Base-by-base conservation (phyloP, 2,888 invertebrate genomes). In the Synergus itoensis region DNA sequence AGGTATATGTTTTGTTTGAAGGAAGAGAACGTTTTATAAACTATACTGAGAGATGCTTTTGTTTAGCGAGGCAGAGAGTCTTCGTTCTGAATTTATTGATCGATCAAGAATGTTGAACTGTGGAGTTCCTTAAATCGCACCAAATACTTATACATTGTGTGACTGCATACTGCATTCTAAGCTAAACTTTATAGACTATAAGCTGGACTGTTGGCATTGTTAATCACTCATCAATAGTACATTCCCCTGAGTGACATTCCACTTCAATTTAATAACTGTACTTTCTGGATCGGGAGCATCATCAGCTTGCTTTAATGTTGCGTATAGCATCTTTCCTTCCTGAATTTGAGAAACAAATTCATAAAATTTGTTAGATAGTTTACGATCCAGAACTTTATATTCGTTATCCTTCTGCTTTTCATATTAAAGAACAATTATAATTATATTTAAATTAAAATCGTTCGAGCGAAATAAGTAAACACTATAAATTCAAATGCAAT, bases 101-200 rank as follows among this genome's bases (percentile, higher is more conserved):
- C n/a, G 40, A 73, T 53, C n/a, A 73, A 73, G 73, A 73, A 73
- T 73, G 73, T 73, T 53, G 53, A 73, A 53, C 36, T 73, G 48
- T 18, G 53, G n/a, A 53, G 53, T 73, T 73, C 73, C 73, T 73
- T 5, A 73, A 57, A 40, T 73, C 12, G 53, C 40, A 53, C 40
- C 40, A 53, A 73, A 73, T 57, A 53, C 53, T 73, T 57, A 40
- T 40, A 53, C n/a, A 73, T 53, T n/a, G 0, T 40, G 40, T 36
- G 36, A 18, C 48, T 73, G 73, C 53, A 73, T 48, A 21, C 18
- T 73, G 73, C 53, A 73, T 69, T 14, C 18, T 73, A n/a, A 36
- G 53, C 73, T 73, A 0, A 73, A 57, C 73, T 73, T n/a, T n/a
- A n/a, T 40, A 36, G 12, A 73, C 40, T 53, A 18, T 53, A 48